Evolutionary conservation across 2,113 vertebrate species (phyloP).

Genomic region (Progne subis): DNA sequence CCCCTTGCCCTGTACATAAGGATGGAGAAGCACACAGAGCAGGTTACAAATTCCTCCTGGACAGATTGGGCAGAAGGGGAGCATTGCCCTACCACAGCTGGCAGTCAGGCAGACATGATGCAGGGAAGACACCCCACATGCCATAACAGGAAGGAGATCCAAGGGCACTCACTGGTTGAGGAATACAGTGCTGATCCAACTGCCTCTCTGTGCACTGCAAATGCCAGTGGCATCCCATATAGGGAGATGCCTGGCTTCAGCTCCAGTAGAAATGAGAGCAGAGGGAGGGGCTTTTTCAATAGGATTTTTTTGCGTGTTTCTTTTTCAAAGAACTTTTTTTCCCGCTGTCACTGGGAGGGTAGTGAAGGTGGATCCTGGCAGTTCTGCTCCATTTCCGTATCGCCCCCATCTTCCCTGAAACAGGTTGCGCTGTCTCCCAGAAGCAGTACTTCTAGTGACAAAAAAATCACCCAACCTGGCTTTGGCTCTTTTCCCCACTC

Average conservation of each 20-base stretch:
- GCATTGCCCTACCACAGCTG: neutral
- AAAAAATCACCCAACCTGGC: neutral
- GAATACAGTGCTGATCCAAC: neutral
- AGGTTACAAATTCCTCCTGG: neutral
- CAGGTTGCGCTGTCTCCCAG: neutral
- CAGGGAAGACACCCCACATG: rapidly evolving
- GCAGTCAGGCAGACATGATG: neutral
- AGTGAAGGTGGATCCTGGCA: neutral
- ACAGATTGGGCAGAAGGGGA: neutral
- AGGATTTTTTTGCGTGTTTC: neutral
- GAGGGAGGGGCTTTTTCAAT: neutral
- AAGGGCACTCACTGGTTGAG: neutral
- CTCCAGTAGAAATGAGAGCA: neutral
- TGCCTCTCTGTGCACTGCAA: rapidly evolving
- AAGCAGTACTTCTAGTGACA: neutral
- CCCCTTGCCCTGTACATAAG: neutral
- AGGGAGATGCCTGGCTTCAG: neutral
- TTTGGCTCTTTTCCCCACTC: neutral
- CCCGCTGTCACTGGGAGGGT: rapidly evolving
- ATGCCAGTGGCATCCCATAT: rapidly evolving
- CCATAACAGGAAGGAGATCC: neutral
- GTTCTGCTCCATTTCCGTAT: neutral
- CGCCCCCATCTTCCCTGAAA: rapidly evolving
- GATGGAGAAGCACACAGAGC: neutral
- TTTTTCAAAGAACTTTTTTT: neutral